phyloP scores from a whole-genome alignment of 2,113 vertebrate genomes.

The Jaculus jaculus region DNA sequence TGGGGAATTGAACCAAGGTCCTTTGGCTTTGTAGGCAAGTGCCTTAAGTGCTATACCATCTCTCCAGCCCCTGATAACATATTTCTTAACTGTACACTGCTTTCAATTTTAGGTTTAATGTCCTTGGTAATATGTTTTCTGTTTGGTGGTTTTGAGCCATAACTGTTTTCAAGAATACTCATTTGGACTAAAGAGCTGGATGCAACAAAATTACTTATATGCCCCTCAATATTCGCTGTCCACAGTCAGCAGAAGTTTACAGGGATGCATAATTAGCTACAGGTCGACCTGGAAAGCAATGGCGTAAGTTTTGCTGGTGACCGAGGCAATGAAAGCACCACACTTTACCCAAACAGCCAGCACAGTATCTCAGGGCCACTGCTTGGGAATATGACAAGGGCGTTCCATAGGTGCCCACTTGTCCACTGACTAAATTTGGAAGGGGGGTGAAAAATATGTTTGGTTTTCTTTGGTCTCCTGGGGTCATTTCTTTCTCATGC shows the following conservation, averaged over 20 bases:
- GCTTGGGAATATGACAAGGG: neutral
- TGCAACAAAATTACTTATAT: neutral
- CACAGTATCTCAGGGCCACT: neutral
- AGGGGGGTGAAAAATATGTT: neutral
- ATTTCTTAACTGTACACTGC: slow-evolving; percentile 40
- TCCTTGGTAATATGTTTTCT: neutral
- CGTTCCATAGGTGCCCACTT: neutral
- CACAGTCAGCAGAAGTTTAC: neutral
- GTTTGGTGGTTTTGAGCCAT: slow-evolving; percentile 21
- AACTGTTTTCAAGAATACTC: slow-evolving; percentile 41
- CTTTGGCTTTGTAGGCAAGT: too few species aligned
- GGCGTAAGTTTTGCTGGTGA: neutral
- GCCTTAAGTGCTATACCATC: too few species aligned
- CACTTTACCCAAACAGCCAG: neutral
- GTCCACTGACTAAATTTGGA: neutral
- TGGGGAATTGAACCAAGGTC: too few species aligned
- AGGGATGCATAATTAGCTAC: neutral
- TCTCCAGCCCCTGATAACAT: too few species aligned
- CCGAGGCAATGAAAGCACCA: neutral
- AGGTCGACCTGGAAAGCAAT: neutral
- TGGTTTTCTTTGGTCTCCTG: neutral
- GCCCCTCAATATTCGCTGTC: slow-evolving; percentile 11
- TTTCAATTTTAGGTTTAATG: slow-evolving; percentile 38
- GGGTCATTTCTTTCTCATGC: slow-evolving; percentile 1
- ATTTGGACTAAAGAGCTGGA: slow-evolving; percentile 65